Conservation (phyloP, 1,140 invertebrate genomes). For the Bombus pyrosoma region DNA sequence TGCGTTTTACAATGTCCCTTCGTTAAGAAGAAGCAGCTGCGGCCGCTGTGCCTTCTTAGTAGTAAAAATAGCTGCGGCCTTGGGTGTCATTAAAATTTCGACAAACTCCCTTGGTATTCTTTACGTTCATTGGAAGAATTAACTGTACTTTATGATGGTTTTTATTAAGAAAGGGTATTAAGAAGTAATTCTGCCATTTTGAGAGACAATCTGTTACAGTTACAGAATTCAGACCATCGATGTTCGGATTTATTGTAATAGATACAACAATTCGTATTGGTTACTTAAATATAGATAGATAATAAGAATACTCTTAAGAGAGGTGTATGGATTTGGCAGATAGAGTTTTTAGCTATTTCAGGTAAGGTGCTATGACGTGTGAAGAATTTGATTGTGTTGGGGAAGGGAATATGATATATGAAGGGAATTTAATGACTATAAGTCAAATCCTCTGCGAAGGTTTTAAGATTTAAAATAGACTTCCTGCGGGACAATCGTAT, state of each 20-base stretch:
- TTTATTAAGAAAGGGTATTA: neutral
- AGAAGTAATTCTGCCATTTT: neutral
- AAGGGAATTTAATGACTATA: neutral
- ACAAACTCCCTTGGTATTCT: no score
- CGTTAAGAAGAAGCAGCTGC: constrained; percentile 79
- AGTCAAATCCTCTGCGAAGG: neutral
- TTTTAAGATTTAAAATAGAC: neutral
- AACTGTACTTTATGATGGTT: no score
- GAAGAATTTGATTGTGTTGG: no score
- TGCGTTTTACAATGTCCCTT: constrained; percentile 79
- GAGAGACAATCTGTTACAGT: neutral
- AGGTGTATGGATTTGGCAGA: no score
- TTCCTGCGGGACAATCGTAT: neutral
- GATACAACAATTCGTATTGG: neutral
- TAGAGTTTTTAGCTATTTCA: no score
- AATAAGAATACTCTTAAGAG: no score
- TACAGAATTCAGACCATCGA: no score
- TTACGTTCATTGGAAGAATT: no score
- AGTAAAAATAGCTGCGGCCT: constrained; percentile 55
- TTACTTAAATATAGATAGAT: neutral
- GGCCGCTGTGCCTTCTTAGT: constrained; percentile 11
- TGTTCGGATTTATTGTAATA: neutral
- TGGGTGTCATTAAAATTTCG: constrained; percentile 60
- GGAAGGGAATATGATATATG: no score
- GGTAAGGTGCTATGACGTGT: no score